Percentiles rank a stretch among this genome's conserved stretches.
Evolutionary conservation across 1,140 invertebrate genomes (phyloP).

Genomic region (Papilio glaucus): DNA sequence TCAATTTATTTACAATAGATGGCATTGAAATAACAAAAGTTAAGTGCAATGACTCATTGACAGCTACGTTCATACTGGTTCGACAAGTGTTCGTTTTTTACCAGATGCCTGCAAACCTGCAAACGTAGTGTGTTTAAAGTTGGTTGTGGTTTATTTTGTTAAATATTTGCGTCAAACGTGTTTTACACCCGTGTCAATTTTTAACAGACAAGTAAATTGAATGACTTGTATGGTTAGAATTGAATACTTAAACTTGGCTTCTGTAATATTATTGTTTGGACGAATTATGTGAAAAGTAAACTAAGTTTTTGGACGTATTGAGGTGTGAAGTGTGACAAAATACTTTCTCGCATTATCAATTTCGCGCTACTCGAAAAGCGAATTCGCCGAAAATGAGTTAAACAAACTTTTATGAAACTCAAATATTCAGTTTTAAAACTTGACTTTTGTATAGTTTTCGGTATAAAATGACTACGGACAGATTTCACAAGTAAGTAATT

Average conservation of each 20-base stretch:
- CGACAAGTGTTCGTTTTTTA: conserved; percentile 47
- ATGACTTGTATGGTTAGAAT: conserved; percentile 14
- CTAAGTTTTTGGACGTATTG: conserved; percentile 49
- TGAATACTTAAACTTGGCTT: conserved; percentile 12
- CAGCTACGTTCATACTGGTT: conserved; percentile 46
- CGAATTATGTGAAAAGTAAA: conserved; percentile 43
- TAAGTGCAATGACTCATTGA: conserved; percentile 49
- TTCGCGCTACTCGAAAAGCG: conserved; percentile 56
- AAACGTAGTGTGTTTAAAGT: conserved; percentile 38
- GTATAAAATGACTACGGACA: conserved; percentile 73
- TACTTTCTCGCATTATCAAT: conserved; percentile 72
- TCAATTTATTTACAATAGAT: conserved; percentile 39
- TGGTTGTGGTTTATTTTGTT: conserved; percentile 40
- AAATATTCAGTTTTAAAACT: conserved; percentile 10
- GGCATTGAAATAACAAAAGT: conserved; percentile 39
- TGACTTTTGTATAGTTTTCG: conserved; percentile 36
- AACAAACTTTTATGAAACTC: conserved; percentile 50
- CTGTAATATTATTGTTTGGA: conserved; percentile 31
- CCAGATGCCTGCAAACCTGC: conserved; percentile 41
- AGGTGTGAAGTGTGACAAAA: conserved; percentile 70
- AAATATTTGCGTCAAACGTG: conserved; percentile 40
- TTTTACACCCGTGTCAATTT: conserved; percentile 33
- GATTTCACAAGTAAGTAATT: conserved; percentile 78
- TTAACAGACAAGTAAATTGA: not conserved
- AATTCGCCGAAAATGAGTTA: conserved; percentile 73